Evolutionary conservation across 2,797 vertebrate genomes (phyloP).

Genomic region (Thamnophis elegans): DNA sequence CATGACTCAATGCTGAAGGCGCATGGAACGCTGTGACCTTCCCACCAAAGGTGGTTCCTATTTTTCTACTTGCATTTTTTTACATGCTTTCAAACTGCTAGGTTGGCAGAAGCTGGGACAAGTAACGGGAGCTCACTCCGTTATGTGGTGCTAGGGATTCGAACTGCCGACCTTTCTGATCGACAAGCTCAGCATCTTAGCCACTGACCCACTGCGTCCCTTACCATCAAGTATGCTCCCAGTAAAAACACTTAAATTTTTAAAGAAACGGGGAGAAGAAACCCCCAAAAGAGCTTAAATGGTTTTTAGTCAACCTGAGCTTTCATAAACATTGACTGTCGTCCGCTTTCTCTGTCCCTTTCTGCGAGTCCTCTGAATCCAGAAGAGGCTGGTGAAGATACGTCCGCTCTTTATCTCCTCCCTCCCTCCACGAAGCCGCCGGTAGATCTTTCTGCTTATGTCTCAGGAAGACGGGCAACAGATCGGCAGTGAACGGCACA

Average conservation of each 20-base stretch:
- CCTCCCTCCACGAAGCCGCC: neutral
- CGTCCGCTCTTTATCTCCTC: slow-evolving; percentile 14
- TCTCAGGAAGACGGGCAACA: slow-evolving; percentile 76
- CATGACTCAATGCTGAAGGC: too few relatives aligned
- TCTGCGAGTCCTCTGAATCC: slow-evolving; percentile 35
- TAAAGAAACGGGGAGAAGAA: neutral
- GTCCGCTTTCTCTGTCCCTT: slow-evolving; percentile 26
- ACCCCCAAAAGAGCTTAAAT: neutral
- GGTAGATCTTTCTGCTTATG: slow-evolving; percentile 21
- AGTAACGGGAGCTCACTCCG: too few relatives aligned
- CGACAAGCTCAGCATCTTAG: too few relatives aligned
- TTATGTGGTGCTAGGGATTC: too few relatives aligned
- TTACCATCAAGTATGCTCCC: neutral
- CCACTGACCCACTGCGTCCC: too few relatives aligned
- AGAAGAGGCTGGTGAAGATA: slow-evolving; percentile 58
- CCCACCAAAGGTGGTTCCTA: too few relatives aligned
- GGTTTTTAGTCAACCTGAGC: neutral
- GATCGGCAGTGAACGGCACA: slow-evolving; percentile 71
- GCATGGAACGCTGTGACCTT: too few relatives aligned
- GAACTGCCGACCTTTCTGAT: too few relatives aligned
- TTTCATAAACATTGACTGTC: slow-evolving; percentile 18
- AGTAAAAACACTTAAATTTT: too few relatives aligned
- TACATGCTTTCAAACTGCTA: too few relatives aligned
- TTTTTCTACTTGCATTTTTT: too few relatives aligned
- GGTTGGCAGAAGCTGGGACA: too few relatives aligned